These are phyloP conservation scores for Pelobates cultripes DNA, from an alignment of 2,797 vertebrate species.

Conservation along the genomic window DNA sequence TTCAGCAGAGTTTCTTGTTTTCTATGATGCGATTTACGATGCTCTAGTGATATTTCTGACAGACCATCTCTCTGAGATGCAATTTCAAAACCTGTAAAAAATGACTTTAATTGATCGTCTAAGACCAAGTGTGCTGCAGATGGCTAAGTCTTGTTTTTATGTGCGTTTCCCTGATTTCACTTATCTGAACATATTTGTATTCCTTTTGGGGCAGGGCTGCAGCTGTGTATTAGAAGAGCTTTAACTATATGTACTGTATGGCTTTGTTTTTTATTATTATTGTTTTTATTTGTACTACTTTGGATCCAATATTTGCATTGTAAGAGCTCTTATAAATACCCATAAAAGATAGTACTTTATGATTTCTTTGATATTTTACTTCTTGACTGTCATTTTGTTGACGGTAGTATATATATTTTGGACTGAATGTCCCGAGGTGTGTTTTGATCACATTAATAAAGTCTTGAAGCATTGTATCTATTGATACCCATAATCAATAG, in stretches of 20 bases:
- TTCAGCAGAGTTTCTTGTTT: conserved; percentile 21
- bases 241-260: not conserved
- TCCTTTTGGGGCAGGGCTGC: not conserved
- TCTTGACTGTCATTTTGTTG: too few species aligned
- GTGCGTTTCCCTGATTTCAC: not conserved
- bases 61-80: conserved; percentile 8
- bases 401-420: too few species aligned
- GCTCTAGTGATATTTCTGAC: conserved; percentile 19
- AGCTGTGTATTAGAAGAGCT: not conserved
- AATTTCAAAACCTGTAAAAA: conserved; percentile 27
- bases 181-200: conserved; percentile 10
- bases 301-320: too few species aligned
- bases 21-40: conserved; percentile 5
- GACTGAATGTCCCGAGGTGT: too few species aligned
- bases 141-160: conserved; percentile 13
- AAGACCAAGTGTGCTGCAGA: conserved; percentile 11
- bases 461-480: too few species aligned
- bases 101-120: conserved; percentile 4
- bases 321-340: too few species aligned
- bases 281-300: too few species aligned
- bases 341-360: too few species aligned
- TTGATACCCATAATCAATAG: too few species aligned
- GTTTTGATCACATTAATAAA: too few species aligned
- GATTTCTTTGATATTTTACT: too few species aligned
- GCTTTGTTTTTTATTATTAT: not conserved